A percentile compares a stretch with the other conserved stretches of the same genome.
These are phyloP conservation scores for Platichthys stellatus DNA, from an alignment of 2,113 vertebrate genomes.

Conservation along the genomic window DNA sequence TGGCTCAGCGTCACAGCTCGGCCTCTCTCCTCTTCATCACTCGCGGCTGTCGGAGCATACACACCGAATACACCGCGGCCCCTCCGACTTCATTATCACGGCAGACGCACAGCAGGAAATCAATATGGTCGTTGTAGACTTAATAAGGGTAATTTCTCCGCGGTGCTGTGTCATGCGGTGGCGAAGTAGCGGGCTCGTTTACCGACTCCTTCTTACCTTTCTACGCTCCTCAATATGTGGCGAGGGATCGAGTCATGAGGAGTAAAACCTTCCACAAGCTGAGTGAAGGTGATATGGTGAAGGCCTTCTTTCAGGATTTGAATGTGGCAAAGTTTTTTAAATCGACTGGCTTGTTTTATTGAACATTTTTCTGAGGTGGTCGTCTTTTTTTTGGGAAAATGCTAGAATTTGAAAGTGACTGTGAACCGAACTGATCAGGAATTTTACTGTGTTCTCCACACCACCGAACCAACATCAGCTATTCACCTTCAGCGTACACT, in stretches of 20 bases:
- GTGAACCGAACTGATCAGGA: slow-evolving; percentile 1
- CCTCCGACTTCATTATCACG: slow-evolving; percentile 62
- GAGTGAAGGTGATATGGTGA: slow-evolving; percentile 16
- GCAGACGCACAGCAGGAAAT: slow-evolving; percentile 57
- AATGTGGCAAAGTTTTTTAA: slow-evolving; percentile 32
- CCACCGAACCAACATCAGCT: neutral
- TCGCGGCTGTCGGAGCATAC: slow-evolving; percentile 23
- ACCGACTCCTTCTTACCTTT: slow-evolving; percentile 19
- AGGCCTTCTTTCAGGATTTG: slow-evolving; percentile 17
- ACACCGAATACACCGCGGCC: slow-evolving; percentile 30
- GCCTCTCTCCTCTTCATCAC: slow-evolving; percentile 37
- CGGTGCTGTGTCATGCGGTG: slow-evolving; percentile 1
- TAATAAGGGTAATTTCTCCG: slow-evolving; percentile 69
- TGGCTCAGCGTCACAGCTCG: neutral
- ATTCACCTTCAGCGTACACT: neutral
- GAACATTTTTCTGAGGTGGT: neutral
- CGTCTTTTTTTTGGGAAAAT: neutral
- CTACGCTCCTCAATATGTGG: slow-evolving; percentile 15
- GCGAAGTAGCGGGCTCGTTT: neutral
- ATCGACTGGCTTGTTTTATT: slow-evolving; percentile 27
- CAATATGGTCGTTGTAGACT: slow-evolving; percentile 66
- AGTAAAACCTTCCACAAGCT: slow-evolving; percentile 48
- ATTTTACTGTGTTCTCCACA: neutral
- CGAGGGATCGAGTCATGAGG: slow-evolving; percentile 41
- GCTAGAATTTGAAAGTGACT: slow-evolving; percentile 24